phyloP scores from a whole-genome alignment of 2,113 vertebrate species.

The Melospiza melodia region DNA sequence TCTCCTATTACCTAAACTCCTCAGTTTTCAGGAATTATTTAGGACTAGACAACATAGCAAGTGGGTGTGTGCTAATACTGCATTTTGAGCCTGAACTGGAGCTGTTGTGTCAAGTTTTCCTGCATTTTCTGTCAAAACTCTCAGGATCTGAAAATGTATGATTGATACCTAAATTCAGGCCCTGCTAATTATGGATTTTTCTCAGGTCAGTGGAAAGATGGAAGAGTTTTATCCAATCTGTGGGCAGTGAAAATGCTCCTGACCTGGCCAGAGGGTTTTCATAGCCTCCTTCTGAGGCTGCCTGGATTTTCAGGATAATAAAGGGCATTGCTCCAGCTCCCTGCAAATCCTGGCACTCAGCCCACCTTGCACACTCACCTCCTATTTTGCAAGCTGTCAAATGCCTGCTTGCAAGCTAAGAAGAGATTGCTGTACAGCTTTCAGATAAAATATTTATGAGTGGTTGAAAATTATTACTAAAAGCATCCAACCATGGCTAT shows the following conservation, averaged over 20 bases:
- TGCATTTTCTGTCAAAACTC: not conserved
- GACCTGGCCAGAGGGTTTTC: not conserved
- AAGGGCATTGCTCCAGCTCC: not conserved
- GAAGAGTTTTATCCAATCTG: not conserved
- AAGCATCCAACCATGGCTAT: not conserved
- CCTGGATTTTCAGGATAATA: not conserved
- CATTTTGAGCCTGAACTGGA: not conserved
- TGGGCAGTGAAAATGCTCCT: not conserved
- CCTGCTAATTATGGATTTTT: not conserved
- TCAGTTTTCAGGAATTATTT: not conserved
- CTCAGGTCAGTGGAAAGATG: not conserved
- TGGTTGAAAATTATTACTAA: not conserved
- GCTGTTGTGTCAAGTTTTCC: accelerated
- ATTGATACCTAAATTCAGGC: not conserved
- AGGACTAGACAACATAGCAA: not conserved
- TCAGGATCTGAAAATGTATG: not conserved
- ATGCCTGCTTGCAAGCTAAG: not conserved
- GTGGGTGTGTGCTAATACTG: not conserved
- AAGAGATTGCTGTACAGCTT: not conserved
- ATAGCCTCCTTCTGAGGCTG: not conserved
- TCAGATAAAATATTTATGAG: slow-evolving; percentile 11
- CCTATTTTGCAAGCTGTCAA: not conserved
- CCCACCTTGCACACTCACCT: not conserved
- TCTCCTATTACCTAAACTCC: not conserved
- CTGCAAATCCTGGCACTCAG: not conserved